Base-by-base conservation (phyloP, 2,888 invertebrate species). In the Petrolisthes cinctipes region DNA sequence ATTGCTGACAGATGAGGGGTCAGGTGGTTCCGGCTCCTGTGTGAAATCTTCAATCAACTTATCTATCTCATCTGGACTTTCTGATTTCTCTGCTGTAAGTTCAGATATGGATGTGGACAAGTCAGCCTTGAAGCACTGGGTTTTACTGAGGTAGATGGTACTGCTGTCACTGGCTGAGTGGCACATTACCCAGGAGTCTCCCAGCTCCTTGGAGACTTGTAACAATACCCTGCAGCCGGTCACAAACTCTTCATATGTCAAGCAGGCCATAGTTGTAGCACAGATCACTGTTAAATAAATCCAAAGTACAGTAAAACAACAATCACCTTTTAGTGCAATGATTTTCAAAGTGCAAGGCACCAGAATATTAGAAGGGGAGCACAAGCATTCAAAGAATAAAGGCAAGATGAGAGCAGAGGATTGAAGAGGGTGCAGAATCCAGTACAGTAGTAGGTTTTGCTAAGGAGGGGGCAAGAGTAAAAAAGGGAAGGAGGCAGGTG, bases 221-320 rank as follows among this genome's bases (percentile, higher is more conserved):
- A 87, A 17, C 14, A 87, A 87, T 20, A 80, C 86, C 80, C 82
- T 20, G 54, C 86, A 87, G 23, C 68, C 79, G 2, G 17, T n/a
- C 17, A 37, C 68, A 73, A 87, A 87, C 51, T 87, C 83, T 79
- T 80, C 73, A 73, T 87, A 83, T 4, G 79, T 83, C 56, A 85
- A 20, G 57, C 57, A 57, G 54, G 73, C 57, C 85, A 85, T 85
- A 37, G 37, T 37, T 37, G 37, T 37, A 37, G 37, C 37, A 37
- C 37, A 37, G 37, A 37, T 37, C 37, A 37, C 37, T 37, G 37
- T 37, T 37, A 37, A 37, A 37, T 37, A 37, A 37, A 37, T 37
- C 37, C 37, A 37, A 37, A 37, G 37, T 37, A 37, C 37, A 37
- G 37, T 37, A 37, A 37, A 37, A 37, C 37, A 37, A 37, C 37